phyloP scores from a whole-genome alignment of 1,140 invertebrate genomes.

The Penaeus indicus region DNA sequence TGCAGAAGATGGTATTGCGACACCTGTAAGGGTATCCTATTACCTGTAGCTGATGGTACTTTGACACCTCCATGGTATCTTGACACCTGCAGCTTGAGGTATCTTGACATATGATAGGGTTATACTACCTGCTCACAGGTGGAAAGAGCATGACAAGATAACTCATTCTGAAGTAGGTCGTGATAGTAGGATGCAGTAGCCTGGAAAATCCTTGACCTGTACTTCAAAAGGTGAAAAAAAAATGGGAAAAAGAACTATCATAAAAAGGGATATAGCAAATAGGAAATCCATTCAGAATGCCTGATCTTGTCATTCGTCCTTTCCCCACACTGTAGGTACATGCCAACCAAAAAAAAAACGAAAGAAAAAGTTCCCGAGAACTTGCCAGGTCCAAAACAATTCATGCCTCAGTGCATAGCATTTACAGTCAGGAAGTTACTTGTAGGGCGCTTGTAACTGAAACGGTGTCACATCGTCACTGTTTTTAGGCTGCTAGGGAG shows the following conservation, averaged over 20 bases:
- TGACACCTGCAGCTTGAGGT: constrained; percentile 2
- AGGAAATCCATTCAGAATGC: background rate
- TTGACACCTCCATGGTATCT: constrained; percentile 1
- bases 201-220: constrained; percentile 29
- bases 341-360: background rate
- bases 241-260: background rate
- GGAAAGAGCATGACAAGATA: constrained; percentile 37
- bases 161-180: constrained; percentile 20
- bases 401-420: constrained; percentile 1
- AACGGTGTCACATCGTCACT: background rate
- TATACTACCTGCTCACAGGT: constrained; percentile 14
- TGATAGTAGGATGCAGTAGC: constrained; percentile 5
- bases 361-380: background rate
- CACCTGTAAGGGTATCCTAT: background rate
- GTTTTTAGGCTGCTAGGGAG: constrained; percentile 32
- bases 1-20: background rate
- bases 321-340: constrained; percentile 15
- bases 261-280: too few species aligned
- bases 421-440: constrained; percentile 30
- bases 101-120: constrained; percentile 3
- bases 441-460: constrained; percentile 20
- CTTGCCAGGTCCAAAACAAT: constrained; percentile 11
- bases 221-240: constrained; percentile 16
- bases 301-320: constrained; percentile 37
- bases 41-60: background rate